A percentile compares a stretch with the other conserved stretches of the same genome.
These are phyloP conservation scores for Cenopis cana DNA, from an alignment of 2,888 invertebrate genomes.

Conservation along the genomic window DNA sequence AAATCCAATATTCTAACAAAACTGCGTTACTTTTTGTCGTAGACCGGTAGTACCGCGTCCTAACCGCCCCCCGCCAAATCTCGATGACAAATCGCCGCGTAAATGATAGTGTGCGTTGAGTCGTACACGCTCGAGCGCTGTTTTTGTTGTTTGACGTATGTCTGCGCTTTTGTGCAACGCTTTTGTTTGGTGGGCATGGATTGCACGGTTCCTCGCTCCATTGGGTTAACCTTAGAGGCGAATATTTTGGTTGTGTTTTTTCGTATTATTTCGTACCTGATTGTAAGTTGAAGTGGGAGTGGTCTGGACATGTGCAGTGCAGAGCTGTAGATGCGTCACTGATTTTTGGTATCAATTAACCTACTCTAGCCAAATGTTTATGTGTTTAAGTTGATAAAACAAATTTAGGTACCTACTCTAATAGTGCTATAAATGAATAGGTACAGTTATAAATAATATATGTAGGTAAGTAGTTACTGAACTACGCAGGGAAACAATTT, in stretches of 20 bases:
- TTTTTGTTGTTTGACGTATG: constrained; percentile 83
- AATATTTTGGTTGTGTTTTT: constrained; percentile 26
- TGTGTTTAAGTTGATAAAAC: too few relatives aligned
- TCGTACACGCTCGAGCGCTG: constrained; percentile 65
- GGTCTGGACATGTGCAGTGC: not conserved
- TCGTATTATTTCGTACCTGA: not conserved
- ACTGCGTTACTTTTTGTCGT: constrained; percentile 15
- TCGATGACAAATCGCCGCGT: constrained; percentile 83
- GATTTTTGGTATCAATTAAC: too few relatives aligned
- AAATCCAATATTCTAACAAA: too few relatives aligned
- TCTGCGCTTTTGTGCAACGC: constrained; percentile 68
- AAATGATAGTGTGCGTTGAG: constrained; percentile 81
- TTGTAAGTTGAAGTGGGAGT: not conserved
- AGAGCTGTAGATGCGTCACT: not conserved
- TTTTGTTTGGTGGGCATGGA: constrained; percentile 60
- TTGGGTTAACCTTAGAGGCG: constrained; percentile 49
- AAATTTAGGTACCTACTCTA: too few relatives aligned
- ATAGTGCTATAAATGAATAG: too few relatives aligned
- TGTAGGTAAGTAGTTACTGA: too few relatives aligned
- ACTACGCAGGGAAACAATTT: too few relatives aligned
- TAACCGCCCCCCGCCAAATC: constrained; percentile 66
- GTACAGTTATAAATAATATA: too few relatives aligned
- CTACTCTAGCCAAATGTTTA: too few relatives aligned
- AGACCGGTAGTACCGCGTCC: constrained; percentile 56
- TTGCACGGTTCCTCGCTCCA: constrained; percentile 66